Conservation (phyloP, 2,113 vertebrate species). For the Connochaetes taurinus region DNA sequence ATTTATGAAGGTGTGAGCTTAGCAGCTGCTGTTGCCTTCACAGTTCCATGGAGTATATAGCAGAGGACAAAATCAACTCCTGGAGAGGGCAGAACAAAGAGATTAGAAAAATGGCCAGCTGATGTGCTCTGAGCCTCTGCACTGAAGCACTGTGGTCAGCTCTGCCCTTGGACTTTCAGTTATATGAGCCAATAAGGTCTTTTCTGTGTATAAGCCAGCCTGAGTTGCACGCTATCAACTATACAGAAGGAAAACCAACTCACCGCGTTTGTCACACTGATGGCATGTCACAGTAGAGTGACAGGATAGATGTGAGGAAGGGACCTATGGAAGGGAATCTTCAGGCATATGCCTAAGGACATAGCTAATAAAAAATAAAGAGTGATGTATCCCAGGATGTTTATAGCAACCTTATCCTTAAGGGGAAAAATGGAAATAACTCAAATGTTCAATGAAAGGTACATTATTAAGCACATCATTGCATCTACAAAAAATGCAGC, state of each 20-base stretch:
- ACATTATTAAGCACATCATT: not conserved
- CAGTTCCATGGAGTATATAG: not conserved
- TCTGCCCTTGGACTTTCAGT: not conserved
- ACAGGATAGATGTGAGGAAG: not conserved
- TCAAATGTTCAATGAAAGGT: not conserved
- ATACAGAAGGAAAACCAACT: not conserved
- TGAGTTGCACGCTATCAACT: not conserved
- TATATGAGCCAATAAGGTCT: not conserved
- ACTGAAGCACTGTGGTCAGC: not conserved
- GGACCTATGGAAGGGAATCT: not conserved
- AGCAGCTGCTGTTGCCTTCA: not conserved
- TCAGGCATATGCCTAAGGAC: not conserved
- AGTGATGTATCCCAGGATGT: not conserved
- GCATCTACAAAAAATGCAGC: not conserved
- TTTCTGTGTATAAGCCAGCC: not conserved
- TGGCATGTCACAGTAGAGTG: not conserved
- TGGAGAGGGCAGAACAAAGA: not conserved
- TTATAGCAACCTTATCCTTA: not conserved
- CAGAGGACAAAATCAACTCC: not conserved
- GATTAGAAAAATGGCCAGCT: not conserved
- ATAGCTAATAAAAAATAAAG: not conserved
- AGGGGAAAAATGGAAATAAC: not conserved
- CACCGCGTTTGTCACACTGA: not conserved
- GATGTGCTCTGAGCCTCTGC: not conserved
- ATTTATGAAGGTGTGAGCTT: not conserved